phyloP scores from a whole-genome alignment of 2,888 invertebrate genomes.

The Nomada flava region DNA sequence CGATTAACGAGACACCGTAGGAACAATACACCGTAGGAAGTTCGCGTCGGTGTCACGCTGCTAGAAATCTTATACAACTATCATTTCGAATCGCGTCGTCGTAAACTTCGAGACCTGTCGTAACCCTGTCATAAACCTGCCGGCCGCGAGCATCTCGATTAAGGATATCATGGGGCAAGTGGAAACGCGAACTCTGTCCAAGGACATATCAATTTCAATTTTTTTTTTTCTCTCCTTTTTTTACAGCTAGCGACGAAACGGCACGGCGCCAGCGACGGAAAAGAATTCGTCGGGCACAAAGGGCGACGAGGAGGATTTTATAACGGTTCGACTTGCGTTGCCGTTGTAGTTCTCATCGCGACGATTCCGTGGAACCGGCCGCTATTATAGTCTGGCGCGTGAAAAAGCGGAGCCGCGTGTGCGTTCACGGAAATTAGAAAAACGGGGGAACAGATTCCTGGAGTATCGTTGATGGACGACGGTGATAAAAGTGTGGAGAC shows the following conservation, averaged over 20 bases:
- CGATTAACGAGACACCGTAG: background rate
- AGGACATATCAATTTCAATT: no score
- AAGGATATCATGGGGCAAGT: background rate
- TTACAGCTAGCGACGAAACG: no score
- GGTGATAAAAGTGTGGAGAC: slow-evolving; percentile 55
- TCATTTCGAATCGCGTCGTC: background rate
- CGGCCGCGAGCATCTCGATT: background rate
- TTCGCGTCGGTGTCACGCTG: background rate
- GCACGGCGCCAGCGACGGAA: no score
- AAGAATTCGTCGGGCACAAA: slow-evolving; percentile 25
- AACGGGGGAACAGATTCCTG: slow-evolving; percentile 15
- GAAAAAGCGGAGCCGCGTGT: slow-evolving; percentile 20
- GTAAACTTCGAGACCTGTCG: background rate
- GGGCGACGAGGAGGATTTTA: slow-evolving; percentile 28
- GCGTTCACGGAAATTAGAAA: slow-evolving; percentile 30
- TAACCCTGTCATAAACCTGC: slow-evolving; percentile 10
- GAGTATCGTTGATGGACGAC: slow-evolving; percentile 66
- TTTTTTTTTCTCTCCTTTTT: no score
- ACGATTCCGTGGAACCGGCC: slow-evolving; percentile 32
- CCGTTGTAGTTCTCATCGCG: slow-evolving; percentile 32
- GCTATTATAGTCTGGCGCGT: background rate
- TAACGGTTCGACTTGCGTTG: slow-evolving; percentile 39
- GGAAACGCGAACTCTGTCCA: background rate
- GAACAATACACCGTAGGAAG: background rate
- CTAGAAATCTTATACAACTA: background rate